Evolutionary conservation across 64 coral and sea anemone species (phyloP), one percentile per base, ranked within the genome.

Genomic region (Pocillopora verrucosa): DNA sequence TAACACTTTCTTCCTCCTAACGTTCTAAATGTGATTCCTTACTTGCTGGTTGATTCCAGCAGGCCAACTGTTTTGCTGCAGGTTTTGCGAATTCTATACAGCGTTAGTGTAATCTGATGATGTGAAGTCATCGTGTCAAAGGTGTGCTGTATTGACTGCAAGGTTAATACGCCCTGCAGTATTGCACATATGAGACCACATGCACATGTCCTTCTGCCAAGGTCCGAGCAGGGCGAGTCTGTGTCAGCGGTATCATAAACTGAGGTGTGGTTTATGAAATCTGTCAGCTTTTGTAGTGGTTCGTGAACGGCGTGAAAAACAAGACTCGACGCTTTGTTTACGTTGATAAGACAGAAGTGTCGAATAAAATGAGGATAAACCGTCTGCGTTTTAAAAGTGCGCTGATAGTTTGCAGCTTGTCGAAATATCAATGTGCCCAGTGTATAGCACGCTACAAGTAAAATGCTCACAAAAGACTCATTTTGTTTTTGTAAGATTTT

Each of bases 171-270:
- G 82, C 82, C 82, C 82, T 57, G 37, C 22, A 57, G 22, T 41
- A 26, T 85, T 65, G 26, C 37, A 38, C 61, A 61, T 57, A 68
- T 85, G 65, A 85, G 63, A 85, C 82, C 82, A 85, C 82, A 85
- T 85, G 65, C 22, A 65, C 65, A 72, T 72, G 20, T 84, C 70
- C 68, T 22, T 65, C 36, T 67, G n/a, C 61, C 34, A 68, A 19
- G 10, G 15, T n/a, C n/a, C 17, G 60, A 34, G 59, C 30, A 63
- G 59, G 79, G 79, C 59, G 79, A 60, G 79, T 10, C 65, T 11
- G 16, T 72, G 82, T 85, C 82, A 85, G 82, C 82, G 82, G 82
- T 57, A 30, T 26, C 36, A 15, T 1, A 6, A n/a, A n/a, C 25
- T 72, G 72, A 73, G 82, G 82, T 72, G 82, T 56, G 82, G 82